Base-by-base conservation (phyloP, 2,113 vertebrate genomes). In the Chamaea fasciata region DNA sequence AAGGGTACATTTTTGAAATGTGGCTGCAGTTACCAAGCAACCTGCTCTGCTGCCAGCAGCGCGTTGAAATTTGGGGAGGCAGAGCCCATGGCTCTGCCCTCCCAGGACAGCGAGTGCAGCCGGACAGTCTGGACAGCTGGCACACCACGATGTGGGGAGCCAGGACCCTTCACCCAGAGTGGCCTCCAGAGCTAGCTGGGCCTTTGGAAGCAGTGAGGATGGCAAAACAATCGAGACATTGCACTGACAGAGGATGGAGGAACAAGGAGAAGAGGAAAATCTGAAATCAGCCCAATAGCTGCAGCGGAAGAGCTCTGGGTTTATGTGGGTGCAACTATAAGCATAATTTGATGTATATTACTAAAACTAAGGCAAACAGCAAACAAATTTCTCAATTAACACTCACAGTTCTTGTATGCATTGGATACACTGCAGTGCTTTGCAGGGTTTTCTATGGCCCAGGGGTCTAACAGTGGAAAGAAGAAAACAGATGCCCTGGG, bases 11-110 rank as follows among this genome's bases (percentile, higher is more conserved):
- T 96, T 96, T 75, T 96, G 92, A 94, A 91, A 95, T 28, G 94
- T 59, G 83, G 84, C 87, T 96, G 82, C 10, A 14, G 97, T 97
- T 94, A 94, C 97, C 90, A 94, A 65, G 97, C 95, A 97, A 97
- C 95, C 60, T 35, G 81, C 85, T 70, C 90, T 1, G 19, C 71
- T 78, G 87, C 70, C 75, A 68, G 83, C 91, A 73, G 63, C 2
- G 3, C 3, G n/a, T 83, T 62, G 2, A 18, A 55, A 35, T 35
- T 69, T 19, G 10, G 63, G 71, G 49, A 90, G 55, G 55, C 63
- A 62, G 33, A 47, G 73, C 70, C 62, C 3, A 0, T 7, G 2
- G 70, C 63, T 69, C 55, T 62, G 70, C 53, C 55, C 60, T 52
- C 24, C 55, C 87, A 60, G 87, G 62, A 68, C 87, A 67, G 42